A percentile compares a stretch with the other conserved stretches of the same genome.
Evolutionary conservation across 2,888 invertebrate genomes (phyloP).

Genomic region (Cerceris rybyensis): DNA sequence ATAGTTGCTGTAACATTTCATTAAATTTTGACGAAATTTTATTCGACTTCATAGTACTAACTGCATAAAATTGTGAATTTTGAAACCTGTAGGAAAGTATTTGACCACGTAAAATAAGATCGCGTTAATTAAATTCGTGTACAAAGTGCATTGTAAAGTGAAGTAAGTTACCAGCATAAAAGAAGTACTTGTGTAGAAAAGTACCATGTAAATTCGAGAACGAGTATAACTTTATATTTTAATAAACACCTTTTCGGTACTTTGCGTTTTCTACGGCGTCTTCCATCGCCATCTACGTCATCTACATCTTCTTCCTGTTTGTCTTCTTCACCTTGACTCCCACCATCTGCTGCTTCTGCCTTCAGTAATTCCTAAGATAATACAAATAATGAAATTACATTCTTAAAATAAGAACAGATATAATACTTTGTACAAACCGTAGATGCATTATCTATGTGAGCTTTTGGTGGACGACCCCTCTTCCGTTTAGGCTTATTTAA

Average conservation of each 20-base stretch:
- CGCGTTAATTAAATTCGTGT: too few relatives aligned
- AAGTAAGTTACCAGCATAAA: too few relatives aligned
- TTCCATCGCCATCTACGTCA: slow-evolving; percentile 83
- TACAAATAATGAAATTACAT: neutral
- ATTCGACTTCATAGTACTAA: too few relatives aligned
- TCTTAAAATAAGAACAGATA: neutral
- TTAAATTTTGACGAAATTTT: too few relatives aligned
- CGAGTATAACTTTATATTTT: slow-evolving; percentile 5
- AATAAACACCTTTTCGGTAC: slow-evolving; percentile 84
- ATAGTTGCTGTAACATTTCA: too few relatives aligned
- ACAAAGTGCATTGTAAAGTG: too few relatives aligned
- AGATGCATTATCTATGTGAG: slow-evolving; percentile 75
- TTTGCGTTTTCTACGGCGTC: slow-evolving; percentile 85
- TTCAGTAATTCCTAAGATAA: slow-evolving; percentile 36
- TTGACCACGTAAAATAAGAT: too few relatives aligned
- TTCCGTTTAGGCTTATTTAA: slow-evolving; percentile 87
- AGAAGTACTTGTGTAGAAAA: too few relatives aligned
- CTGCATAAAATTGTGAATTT: neutral
- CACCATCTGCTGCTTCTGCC: slow-evolving; percentile 42
- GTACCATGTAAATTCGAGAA: too few relatives aligned
- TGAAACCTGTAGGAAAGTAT: too few relatives aligned
- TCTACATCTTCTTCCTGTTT: slow-evolving; percentile 79
- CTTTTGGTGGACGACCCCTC: slow-evolving; percentile 88
- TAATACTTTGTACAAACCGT: slow-evolving; percentile 34
- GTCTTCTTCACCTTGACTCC: slow-evolving; percentile 77